Percentiles rank a stretch among this genome's conserved stretches.
These are phyloP conservation scores for Aplysia californica DNA, from an alignment of 1,140 invertebrate genomes.

Conservation along the genomic window DNA sequence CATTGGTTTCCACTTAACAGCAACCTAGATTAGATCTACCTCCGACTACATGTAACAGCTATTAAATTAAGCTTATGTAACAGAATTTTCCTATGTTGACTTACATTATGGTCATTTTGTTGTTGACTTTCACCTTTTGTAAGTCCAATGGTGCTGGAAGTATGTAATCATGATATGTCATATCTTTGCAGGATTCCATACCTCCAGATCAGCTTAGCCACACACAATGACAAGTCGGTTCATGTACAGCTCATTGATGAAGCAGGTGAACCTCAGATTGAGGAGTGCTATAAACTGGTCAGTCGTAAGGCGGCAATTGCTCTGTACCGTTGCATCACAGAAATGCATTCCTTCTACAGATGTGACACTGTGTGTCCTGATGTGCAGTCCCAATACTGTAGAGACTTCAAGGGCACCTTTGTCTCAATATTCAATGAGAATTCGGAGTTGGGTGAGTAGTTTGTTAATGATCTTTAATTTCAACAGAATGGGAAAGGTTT, in stretches of 20 bases:
- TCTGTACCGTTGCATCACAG: constrained; percentile 87
- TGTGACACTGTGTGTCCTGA: constrained; percentile 89
- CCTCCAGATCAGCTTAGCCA: constrained; percentile 83
- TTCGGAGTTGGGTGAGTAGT: constrained; percentile 75
- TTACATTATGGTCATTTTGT: too few relatives aligned
- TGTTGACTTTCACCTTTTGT: too few relatives aligned
- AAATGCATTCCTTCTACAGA: constrained; percentile 91
- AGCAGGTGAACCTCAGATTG: constrained; percentile 74
- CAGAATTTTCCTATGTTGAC: too few relatives aligned
- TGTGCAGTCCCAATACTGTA: constrained; percentile 87
- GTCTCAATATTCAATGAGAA: constrained; percentile 88
- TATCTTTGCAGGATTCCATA: constrained; percentile 81
- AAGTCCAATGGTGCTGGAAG: too few relatives aligned
- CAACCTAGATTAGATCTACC: too few relatives aligned
- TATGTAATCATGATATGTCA: too few relatives aligned
- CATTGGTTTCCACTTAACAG: too few relatives aligned
- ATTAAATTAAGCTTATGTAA: too few relatives aligned
- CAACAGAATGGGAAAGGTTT: background rate
- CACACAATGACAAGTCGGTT: constrained; percentile 79
- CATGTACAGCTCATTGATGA: constrained; percentile 74
- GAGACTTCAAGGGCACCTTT: constrained; percentile 91
- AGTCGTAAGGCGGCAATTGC: constrained; percentile 82
- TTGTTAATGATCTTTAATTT: background rate
- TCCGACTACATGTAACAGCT: too few relatives aligned
- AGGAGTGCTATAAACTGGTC: constrained; percentile 83